Conservation (phyloP, 2,113 vertebrate species). For the Falco punctatus region DNA sequence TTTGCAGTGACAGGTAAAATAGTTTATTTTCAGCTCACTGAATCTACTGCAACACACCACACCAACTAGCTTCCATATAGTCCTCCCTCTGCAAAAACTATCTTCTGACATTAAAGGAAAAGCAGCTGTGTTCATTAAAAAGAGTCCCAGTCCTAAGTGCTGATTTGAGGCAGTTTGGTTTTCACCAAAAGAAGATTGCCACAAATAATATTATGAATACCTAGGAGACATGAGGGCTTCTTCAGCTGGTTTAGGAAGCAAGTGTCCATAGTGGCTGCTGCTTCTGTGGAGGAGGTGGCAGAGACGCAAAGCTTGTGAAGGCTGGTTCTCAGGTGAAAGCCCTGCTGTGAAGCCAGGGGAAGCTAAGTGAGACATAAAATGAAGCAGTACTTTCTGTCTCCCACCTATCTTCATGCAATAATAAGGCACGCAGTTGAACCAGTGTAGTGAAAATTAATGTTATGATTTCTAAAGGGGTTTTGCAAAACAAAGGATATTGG, state of each 20-base stretch:
- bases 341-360: not conserved
- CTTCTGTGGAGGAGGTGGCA: not conserved
- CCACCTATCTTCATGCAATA: not conserved
- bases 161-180: not conserved
- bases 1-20: not conserved
- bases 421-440: not conserved
- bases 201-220: not conserved
- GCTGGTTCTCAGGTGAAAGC: not conserved
- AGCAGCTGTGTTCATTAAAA: not conserved
- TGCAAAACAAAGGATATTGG: not conserved
- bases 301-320: not conserved
- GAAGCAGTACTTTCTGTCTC: not conserved
- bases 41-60: accelerated
- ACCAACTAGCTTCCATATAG: not conserved
- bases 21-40: not conserved
- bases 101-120: not conserved
- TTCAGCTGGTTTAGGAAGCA: not conserved
- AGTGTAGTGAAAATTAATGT: not conserved
- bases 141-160: not conserved
- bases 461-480: not conserved
- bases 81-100: not conserved
- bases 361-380: not conserved
- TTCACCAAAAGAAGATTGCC: not conserved
- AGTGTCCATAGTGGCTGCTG: not conserved
- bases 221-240: not conserved